phyloP scores from a whole-genome alignment of 1,140 invertebrate species.

The Trichogramma pretiosum region DNA sequence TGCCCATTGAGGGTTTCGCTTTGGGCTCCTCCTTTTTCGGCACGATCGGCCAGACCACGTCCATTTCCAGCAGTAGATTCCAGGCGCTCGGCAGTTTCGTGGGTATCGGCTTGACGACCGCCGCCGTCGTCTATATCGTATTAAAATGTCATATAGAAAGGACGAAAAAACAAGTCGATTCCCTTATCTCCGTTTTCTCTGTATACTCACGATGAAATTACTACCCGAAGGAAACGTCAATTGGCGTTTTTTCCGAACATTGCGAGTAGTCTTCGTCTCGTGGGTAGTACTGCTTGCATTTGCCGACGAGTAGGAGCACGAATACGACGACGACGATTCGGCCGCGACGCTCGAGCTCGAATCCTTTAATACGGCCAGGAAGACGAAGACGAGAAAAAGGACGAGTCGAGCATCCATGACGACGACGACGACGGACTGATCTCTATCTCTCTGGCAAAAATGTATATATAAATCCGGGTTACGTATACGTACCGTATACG shows the following conservation, averaged over 20 bases:
- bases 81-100: conserved; percentile 30
- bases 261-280: background rate
- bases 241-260: conserved; percentile 41
- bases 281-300: background rate
- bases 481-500: no score
- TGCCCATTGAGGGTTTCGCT: conserved; percentile 9
- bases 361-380: background rate
- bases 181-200: background rate
- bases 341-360: background rate
- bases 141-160: background rate
- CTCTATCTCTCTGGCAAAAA: no score
- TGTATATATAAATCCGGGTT: no score
- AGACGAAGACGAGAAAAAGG: background rate
- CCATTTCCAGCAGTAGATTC: conserved; percentile 38
- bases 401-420: no score
- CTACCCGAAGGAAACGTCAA: conserved; percentile 51
- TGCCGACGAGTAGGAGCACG: no score
- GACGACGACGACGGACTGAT: no score
- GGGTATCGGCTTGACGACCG: conserved; percentile 33
- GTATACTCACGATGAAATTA: conserved; percentile 47
- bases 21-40: conserved; percentile 14
- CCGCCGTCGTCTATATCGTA: conserved; percentile 27
- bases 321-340: background rate
- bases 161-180: no score
- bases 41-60: conserved; percentile 39